Evolutionary conservation across 2,888 invertebrate genomes (phyloP), one percentile per base, ranked within the genome.

Genomic region (Sarcophaga carnaria): DNA sequence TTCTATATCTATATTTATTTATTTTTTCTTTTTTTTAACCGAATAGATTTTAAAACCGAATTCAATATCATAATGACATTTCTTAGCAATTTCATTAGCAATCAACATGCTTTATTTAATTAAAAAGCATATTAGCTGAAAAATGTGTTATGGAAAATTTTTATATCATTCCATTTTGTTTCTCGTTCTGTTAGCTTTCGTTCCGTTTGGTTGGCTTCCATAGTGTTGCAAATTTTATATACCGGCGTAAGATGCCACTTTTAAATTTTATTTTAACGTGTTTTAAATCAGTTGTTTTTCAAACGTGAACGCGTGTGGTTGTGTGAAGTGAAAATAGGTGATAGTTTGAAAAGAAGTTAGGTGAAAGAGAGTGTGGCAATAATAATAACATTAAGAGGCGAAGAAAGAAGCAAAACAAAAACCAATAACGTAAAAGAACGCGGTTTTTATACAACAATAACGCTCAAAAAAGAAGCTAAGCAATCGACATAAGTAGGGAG

Each of bases 231-330:
- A 72, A 74, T 12, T 72, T 72, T 67, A 47, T 59, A 60, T 59
- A 59, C 74, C 74, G 63, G 69, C 69, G 75, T 59, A 63, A 45
- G 47, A 62, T 74, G 66, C n/a, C 76, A 54, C 49, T 64, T 64
- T 76, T 20, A 64, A 6, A 22, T 66, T 54, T 64, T 69, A 49
- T 74, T 11, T 22, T 37, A 45, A 17, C 27, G 54, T 47, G 37
- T 69, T 69, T 82, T 67, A 17, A 54, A 10, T 88, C 82, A 88
- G 88, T 88, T 80, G 76, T 59, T 86, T 79, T 78, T 83, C 75
- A 60, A 81, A 80, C 79, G 83, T 72, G 82, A 79, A 69, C 74
- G 86, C 67, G 88, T 69, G 80, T 84, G 82, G 86, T 86, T 84
- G 80, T 80, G 37, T 6, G 0, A 60, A 20, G 69, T 64, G 64